These are phyloP conservation scores for Orchesellides sinensis DNA, from an alignment of 2,888 invertebrate genomes.

Conservation along the genomic window DNA sequence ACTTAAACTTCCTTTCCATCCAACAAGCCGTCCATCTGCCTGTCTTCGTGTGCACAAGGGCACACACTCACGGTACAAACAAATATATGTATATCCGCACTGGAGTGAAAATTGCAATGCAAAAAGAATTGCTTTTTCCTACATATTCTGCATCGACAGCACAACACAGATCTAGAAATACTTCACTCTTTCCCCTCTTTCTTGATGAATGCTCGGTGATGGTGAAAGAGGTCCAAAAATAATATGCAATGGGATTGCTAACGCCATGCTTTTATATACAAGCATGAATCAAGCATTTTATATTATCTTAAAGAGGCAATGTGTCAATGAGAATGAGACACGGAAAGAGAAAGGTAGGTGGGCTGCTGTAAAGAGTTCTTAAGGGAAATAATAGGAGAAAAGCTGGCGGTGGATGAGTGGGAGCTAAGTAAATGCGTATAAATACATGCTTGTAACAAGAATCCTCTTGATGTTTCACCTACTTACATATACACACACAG, in stretches of 20 bases:
- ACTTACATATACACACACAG: too few species aligned
- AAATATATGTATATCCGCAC: background rate
- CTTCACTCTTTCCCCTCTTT: background rate
- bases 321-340: conserved; percentile 13
- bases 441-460: conserved; percentile 8
- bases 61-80: conserved; percentile 25
- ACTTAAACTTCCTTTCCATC: conserved; percentile 45
- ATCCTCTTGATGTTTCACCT: conserved; percentile 33
- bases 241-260: background rate
- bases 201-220: background rate
- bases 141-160: background rate
- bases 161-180: too few species aligned
- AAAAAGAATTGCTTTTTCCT: conserved; percentile 6
- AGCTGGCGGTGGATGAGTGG: background rate
- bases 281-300: too few species aligned
- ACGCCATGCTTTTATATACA: too few species aligned
- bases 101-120: conserved; percentile 43
- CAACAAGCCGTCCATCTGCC: conserved; percentile 55
- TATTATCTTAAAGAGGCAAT: conserved; percentile 1
- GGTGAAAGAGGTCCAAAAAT: too few species aligned
- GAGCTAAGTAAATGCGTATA: background rate
- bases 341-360: background rate
- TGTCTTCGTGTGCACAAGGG: conserved; percentile 27
- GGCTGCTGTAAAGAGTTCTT: conserved; percentile 12
- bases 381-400: conserved; percentile 17